Conservation (phyloP, 2,888 invertebrate genomes). For the Catotricha subobsoleta region DNA sequence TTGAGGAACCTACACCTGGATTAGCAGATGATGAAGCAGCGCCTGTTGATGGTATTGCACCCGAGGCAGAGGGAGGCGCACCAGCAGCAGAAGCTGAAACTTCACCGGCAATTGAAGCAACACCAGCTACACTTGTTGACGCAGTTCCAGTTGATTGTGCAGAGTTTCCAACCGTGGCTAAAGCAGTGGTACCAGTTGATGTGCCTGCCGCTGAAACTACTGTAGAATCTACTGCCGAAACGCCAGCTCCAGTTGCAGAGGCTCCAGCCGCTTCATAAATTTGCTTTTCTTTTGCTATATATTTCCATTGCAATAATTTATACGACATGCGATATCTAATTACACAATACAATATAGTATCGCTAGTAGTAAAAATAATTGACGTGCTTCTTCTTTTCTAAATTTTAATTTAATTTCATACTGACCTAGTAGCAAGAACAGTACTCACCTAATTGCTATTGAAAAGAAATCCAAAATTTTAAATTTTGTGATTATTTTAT, state of each 20-base stretch:
- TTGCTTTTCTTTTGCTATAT: background rate
- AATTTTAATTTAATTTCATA: no score
- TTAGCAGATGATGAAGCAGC: background rate
- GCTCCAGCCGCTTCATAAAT: slow-evolving; percentile 9
- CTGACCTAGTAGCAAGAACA: no score
- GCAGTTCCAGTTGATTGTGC: slow-evolving; percentile 20
- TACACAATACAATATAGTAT: no score
- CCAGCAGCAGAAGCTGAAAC: slow-evolving; percentile 20
- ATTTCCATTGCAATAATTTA: background rate
- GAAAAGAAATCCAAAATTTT: no score
- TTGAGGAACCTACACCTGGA: background rate
- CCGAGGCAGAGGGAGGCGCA: slow-evolving; percentile 19
- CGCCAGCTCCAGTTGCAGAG: slow-evolving; percentile 13
- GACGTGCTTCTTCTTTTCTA: no score
- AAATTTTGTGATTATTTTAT: no score
- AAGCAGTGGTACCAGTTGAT: slow-evolving; percentile 13
- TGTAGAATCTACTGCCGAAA: slow-evolving; percentile 15
- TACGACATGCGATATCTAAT: no score
- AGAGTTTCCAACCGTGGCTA: slow-evolving; percentile 18
- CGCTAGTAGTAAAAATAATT: no score
- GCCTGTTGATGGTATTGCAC: slow-evolving; percentile 11
- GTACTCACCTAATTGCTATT: no score
- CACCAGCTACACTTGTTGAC: slow-evolving; percentile 16
- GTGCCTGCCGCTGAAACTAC: no score
- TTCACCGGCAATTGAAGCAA: slow-evolving; percentile 18